These are phyloP conservation scores for Odontamblyopus lacepedii DNA, from an alignment of 2,797 vertebrate genomes.

Conservation along the genomic window DNA sequence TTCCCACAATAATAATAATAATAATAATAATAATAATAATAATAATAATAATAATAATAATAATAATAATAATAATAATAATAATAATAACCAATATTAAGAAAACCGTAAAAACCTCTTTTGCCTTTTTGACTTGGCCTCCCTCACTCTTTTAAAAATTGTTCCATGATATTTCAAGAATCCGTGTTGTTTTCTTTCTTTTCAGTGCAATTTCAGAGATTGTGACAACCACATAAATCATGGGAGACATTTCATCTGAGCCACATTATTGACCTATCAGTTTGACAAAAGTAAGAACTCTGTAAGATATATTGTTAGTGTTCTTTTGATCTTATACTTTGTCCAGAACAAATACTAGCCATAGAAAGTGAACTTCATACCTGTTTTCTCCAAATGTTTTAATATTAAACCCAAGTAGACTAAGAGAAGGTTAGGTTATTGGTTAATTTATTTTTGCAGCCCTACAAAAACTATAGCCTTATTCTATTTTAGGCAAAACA, in stretches of 20 bases:
- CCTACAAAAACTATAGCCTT: too few species aligned
- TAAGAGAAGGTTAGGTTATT: neutral
- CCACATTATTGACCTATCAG: conserved; percentile 70
- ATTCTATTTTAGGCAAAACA: too few species aligned
- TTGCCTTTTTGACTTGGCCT: neutral
- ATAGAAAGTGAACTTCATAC: neutral
- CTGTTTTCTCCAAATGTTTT: neutral
- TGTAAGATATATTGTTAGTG: neutral
- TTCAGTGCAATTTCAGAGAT: conserved; percentile 38
- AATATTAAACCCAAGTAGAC: neutral
- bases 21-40: too few species aligned
- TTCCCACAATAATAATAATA: too few species aligned
- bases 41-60: too few species aligned
- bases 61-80: too few species aligned
- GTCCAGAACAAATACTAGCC: neutral
- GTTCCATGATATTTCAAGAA: neutral
- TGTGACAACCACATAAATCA: conserved; percentile 70
- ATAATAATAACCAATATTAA: neutral
- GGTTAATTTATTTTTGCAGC: too few species aligned
- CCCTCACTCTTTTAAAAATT: neutral
- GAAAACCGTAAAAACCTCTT: neutral
- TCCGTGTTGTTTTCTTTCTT: neutral
- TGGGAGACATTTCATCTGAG: conserved; percentile 33
- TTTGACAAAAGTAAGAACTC: conserved; percentile 53
- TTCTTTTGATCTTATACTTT: neutral